phyloP scores from a whole-genome alignment of 2,888 invertebrate genomes.

The Ptychoptera contaminata region DNA sequence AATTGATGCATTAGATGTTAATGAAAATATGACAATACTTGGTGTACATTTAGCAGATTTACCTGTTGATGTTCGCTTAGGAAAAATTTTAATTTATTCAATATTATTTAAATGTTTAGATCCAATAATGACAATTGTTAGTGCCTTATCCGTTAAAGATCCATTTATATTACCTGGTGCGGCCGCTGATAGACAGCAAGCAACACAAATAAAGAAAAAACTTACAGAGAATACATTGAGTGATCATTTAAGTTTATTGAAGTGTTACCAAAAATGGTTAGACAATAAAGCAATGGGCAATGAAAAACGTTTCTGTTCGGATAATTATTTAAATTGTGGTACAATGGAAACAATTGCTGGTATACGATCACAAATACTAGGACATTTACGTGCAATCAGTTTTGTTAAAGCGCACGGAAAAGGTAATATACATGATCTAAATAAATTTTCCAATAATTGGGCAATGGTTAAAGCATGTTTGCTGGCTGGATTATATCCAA shows the following conservation, averaged over 20 bases:
- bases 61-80: slow-evolving; percentile 80
- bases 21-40: slow-evolving; percentile 75
- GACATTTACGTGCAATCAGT: slow-evolving; percentile 44
- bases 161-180: slow-evolving; percentile 63
- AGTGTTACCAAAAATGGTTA: slow-evolving; percentile 62
- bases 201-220: slow-evolving; percentile 45
- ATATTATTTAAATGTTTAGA: slow-evolving; percentile 84
- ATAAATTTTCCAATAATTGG: slow-evolving; percentile 74
- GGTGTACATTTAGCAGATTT: slow-evolving; percentile 82
- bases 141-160: slow-evolving; percentile 62
- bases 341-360: slow-evolving; percentile 84
- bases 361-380: slow-evolving; percentile 67
- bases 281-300: slow-evolving; percentile 41
- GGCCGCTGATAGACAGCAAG: slow-evolving; percentile 40
- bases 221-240: slow-evolving; percentile 65
- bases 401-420: slow-evolving; percentile 49
- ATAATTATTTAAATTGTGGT: slow-evolving; percentile 59
- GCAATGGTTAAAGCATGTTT: slow-evolving; percentile 81
- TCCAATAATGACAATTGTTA: slow-evolving; percentile 81
- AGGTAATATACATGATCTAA: slow-evolving; percentile 58
- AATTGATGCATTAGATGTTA: slow-evolving; percentile 69
- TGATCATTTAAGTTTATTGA: slow-evolving; percentile 76
- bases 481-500: slow-evolving; percentile 80
- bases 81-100: slow-evolving; percentile 81
- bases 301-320: slow-evolving; percentile 55